Percentiles rank a stretch among this genome's conserved stretches.
phyloP scores from a whole-genome alignment of 2,113 vertebrate species.

The Leucosticte australis region DNA sequence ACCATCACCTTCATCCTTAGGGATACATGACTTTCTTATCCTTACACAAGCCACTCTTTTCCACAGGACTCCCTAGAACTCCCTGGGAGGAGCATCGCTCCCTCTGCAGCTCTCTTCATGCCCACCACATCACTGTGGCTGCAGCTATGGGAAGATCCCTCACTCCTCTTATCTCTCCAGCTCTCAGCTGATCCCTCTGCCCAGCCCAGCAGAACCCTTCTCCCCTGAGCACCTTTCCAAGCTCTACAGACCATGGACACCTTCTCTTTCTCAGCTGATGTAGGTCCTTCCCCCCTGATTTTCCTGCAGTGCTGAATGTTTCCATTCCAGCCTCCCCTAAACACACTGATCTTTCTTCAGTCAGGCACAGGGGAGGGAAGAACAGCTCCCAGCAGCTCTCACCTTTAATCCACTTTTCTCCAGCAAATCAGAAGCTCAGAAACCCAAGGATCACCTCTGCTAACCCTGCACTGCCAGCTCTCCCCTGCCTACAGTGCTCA shows the following conservation, averaged over 20 bases:
- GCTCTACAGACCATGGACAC: not conserved
- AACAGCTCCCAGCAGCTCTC: not conserved
- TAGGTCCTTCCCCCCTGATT: not conserved
- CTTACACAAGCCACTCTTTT: not conserved
- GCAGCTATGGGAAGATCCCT: no score
- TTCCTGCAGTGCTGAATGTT: not conserved
- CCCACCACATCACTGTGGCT: rapidly evolving
- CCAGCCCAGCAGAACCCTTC: not conserved
- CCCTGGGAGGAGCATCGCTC: rapidly evolving
- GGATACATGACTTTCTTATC: not conserved
- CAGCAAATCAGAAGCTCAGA: not conserved
- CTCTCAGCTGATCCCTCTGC: not conserved
- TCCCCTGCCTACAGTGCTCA: not conserved
- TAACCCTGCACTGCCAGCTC: not conserved
- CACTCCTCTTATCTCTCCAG: not conserved
- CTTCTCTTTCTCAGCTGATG: not conserved
- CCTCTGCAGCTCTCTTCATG: not conserved
- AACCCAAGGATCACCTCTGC: not conserved
- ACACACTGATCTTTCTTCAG: not conserved
- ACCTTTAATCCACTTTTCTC: constrained; percentile 16
- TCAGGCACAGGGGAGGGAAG: not conserved
- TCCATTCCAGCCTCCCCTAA: not conserved
- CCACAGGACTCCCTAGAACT: not conserved
- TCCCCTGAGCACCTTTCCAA: not conserved
- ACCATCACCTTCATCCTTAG: not conserved